phyloP scores from a whole-genome alignment of 1,140 invertebrate species.

The Dufourea novaeangliae region DNA sequence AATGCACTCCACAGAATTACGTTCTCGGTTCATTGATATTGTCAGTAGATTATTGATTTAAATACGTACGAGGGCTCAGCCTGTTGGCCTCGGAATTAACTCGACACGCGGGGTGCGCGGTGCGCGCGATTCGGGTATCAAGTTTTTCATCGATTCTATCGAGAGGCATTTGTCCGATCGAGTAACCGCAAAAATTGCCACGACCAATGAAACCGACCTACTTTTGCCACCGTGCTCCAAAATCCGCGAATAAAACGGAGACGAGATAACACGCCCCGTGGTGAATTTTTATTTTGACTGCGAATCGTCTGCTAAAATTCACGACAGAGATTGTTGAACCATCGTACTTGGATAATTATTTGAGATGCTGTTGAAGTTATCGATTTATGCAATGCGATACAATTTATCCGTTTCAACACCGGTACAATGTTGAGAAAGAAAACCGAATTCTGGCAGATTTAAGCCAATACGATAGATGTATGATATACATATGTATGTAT shows the following conservation, averaged over 20 bases:
- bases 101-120: background rate
- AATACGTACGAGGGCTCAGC: background rate
- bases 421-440: too few species aligned
- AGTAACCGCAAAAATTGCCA: constrained; percentile 11
- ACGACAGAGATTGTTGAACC: too few species aligned
- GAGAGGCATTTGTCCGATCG: constrained; percentile 2
- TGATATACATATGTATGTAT: too few species aligned
- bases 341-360: background rate
- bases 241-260: background rate
- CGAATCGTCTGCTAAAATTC: background rate
- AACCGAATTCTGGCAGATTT: too few species aligned
- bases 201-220: background rate
- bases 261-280: background rate
- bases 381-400: background rate
- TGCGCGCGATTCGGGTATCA: background rate
- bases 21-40: constrained; percentile 20
- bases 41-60: background rate
- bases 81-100: background rate
- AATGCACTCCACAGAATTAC: constrained; percentile 16
- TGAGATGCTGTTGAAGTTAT: too few species aligned
- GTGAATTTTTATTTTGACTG: background rate
- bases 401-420: too few species aligned
- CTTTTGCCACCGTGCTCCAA: background rate
- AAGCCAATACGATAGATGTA: too few species aligned
- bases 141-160: constrained; percentile 1